These are phyloP conservation scores for Dermochelys coriacea DNA, from an alignment of 2,797 vertebrate species.

Conservation along the genomic window DNA sequence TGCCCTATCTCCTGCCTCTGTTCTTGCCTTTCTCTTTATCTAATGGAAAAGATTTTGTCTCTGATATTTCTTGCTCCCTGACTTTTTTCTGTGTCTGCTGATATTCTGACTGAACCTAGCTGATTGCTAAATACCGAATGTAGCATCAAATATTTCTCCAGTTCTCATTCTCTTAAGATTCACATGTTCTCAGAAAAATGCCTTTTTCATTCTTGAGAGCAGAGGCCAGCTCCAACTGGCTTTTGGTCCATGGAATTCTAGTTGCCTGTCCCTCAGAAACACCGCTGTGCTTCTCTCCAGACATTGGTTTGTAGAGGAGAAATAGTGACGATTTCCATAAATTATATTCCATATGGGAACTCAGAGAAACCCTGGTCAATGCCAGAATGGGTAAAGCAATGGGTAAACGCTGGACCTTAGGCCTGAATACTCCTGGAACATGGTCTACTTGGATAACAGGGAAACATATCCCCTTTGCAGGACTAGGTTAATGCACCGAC, in stretches of 20 bases:
- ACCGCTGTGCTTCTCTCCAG: background rate
- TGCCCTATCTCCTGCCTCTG: background rate
- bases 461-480: background rate
- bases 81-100: background rate
- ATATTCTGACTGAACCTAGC: background rate
- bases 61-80: background rate
- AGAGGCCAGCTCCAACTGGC: background rate
- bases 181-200: background rate
- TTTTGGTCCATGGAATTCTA: background rate
- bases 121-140: background rate
- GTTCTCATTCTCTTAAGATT: background rate
- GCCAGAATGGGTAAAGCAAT: background rate
- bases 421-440: background rate
- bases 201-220: background rate
- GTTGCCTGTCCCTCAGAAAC: background rate
- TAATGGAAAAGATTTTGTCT: background rate
- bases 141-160: background rate
- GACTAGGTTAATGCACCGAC: background rate
- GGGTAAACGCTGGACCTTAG: background rate
- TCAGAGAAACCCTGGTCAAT: background rate
- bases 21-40: background rate
- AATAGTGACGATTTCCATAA: background rate
- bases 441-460: background rate
- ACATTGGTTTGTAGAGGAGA: background rate
- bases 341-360: background rate